These are phyloP conservation scores for Netelia inedita DNA, from an alignment of 2,888 invertebrate genomes.

Conservation along the genomic window DNA sequence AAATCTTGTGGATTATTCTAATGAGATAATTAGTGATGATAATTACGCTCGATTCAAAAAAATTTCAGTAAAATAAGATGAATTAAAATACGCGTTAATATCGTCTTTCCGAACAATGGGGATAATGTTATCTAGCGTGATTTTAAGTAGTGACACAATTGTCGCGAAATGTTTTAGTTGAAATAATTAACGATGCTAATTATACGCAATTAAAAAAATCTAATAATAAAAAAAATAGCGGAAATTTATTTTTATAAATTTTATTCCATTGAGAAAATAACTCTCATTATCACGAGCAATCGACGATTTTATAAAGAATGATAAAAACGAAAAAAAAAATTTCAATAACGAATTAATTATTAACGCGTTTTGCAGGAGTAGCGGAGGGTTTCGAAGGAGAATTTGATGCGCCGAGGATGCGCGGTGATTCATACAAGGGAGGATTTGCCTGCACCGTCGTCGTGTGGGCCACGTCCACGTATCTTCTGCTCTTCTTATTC, in stretches of 20 bases:
- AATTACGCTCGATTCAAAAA: no score
- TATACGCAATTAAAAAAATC: neutral
- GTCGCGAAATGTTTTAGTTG: no score
- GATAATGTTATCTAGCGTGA: neutral
- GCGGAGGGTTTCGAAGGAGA: constrained; percentile 71
- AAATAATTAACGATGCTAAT: no score
- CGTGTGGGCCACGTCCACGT: constrained; percentile 80
- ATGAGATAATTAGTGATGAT: no score
- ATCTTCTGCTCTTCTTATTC: constrained; percentile 74
- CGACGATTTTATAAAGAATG: neutral
- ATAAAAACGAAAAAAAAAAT: constrained; percentile 67
- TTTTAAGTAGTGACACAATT: neutral
- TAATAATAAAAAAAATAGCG: neutral
- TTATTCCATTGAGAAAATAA: neutral
- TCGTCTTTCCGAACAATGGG: neutral
- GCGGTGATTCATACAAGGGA: constrained; percentile 81
- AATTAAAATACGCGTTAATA: neutral
- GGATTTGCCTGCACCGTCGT: constrained; percentile 81
- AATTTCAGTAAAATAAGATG: no score
- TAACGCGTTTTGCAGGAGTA: constrained; percentile 72
- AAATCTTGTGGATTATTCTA: no score
- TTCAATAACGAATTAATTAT: neutral
- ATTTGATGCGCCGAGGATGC: constrained; percentile 84
- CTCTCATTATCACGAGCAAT: neutral
- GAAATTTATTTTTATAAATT: neutral